These are phyloP conservation scores for Aleadryas rufinucha DNA, from an alignment of 2,113 vertebrate species.

Conservation along the genomic window DNA sequence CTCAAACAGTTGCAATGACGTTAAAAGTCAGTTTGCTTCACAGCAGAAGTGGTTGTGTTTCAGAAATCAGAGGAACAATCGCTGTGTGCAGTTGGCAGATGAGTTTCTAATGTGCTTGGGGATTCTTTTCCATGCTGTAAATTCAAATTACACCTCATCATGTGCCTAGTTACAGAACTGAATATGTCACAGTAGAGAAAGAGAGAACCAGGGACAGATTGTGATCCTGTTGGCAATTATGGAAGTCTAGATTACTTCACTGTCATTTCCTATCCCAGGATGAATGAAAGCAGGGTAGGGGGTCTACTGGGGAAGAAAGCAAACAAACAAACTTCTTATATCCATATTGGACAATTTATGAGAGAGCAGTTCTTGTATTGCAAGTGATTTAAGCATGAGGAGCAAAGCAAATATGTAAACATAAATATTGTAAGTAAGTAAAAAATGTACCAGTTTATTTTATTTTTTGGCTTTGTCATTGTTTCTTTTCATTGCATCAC, in stretches of 20 bases:
- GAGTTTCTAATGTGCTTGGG: constrained; percentile 35
- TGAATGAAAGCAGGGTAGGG: not conserved
- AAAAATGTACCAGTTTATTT: not conserved
- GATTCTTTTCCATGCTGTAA: constrained; percentile 44
- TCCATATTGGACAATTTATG: not conserved
- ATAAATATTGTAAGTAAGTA: not conserved
- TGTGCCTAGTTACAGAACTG: constrained; percentile 51
- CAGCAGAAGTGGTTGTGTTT: constrained; percentile 21
- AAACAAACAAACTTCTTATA: not conserved
- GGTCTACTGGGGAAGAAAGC: not conserved
- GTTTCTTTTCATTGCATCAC: not conserved
- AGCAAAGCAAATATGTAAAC: not conserved
- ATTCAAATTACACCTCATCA: constrained; percentile 58
- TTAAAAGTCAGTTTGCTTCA: constrained; percentile 20
- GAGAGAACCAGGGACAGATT: constrained; percentile 13
- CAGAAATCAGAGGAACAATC: constrained; percentile 17
- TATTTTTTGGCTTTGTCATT: not conserved
- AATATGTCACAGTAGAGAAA: constrained; percentile 27
- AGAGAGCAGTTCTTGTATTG: not conserved
- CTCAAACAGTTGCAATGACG: not conserved
- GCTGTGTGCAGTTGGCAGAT: constrained; percentile 2
- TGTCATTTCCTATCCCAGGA: not conserved
- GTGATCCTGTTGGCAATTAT: not conserved
- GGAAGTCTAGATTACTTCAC: not conserved
- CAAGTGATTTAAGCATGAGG: not conserved